A percentile compares a stretch with the other conserved stretches of the same genome.
Evolutionary conservation across 2,113 vertebrate genomes (phyloP).

Genomic region (Gorsachius goisagi): DNA sequence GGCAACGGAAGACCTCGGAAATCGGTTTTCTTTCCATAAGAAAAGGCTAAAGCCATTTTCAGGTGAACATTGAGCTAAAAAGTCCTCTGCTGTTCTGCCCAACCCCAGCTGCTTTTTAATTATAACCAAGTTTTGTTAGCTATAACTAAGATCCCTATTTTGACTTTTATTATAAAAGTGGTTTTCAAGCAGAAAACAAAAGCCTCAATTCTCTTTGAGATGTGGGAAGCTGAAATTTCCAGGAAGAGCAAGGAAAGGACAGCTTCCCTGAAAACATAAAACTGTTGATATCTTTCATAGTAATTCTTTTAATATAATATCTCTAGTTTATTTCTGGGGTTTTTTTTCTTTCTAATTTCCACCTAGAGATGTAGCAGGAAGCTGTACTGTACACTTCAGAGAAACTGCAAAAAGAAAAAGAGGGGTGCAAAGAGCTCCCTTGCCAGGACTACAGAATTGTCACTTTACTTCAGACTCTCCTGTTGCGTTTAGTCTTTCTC

Average conservation of each 20-base stretch:
- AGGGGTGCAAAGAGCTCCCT: background rate
- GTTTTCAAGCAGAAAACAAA: background rate
- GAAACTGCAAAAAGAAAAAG: background rate
- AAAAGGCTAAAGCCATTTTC: background rate
- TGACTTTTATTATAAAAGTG: background rate
- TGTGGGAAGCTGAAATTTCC: background rate
- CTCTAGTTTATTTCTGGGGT: background rate
- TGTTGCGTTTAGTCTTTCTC: background rate
- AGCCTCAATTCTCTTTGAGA: background rate
- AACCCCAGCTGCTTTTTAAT: background rate
- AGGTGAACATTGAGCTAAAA: background rate
- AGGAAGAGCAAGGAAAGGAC: background rate
- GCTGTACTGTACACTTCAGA: background rate
- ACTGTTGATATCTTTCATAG: background rate
- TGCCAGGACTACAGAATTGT: background rate
- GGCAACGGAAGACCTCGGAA: background rate
- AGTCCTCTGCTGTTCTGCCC: background rate
- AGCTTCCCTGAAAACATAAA: background rate
- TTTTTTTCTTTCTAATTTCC: background rate
- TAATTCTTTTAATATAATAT: background rate
- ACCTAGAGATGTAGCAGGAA: background rate
- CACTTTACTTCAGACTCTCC: background rate
- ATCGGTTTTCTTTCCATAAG: background rate
- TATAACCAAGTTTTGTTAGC: background rate
- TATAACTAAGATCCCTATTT: background rate